Evolutionary conservation across 1,140 invertebrate species (phyloP).

Genomic region (Venturia canescens): DNA sequence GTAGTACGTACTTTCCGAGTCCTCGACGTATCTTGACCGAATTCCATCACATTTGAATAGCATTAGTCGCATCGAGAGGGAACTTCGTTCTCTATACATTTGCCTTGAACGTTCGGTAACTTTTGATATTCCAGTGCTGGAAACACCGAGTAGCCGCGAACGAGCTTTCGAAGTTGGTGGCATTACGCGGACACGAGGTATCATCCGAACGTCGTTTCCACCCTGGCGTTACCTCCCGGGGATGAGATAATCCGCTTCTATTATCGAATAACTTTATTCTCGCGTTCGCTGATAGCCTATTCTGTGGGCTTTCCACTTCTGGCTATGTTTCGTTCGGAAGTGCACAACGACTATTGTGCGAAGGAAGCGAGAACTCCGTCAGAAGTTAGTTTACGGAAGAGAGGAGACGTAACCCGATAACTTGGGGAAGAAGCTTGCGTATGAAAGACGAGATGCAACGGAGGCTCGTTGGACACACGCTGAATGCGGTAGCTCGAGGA

Average conservation of each 20-base stretch:
- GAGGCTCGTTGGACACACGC: constrained; percentile 1
- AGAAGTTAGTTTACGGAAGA: constrained; percentile 34
- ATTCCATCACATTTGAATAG: no score
- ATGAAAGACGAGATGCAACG: constrained; percentile 19
- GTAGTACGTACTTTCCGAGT: no score
- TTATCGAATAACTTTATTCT: constrained; percentile 22
- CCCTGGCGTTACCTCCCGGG: constrained; percentile 10
- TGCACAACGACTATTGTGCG: background rate
- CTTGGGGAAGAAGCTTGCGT: constrained; percentile 34
- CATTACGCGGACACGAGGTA: background rate
- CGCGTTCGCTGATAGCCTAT: background rate
- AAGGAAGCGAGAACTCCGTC: background rate
- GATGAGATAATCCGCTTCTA: background rate
- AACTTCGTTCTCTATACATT: no score
- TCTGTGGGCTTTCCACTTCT: no score
- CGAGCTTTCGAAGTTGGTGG: background rate
- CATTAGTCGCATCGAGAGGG: no score
- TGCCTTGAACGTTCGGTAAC: background rate
- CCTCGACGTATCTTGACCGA: no score
- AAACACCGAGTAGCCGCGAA: background rate
- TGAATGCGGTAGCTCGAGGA: constrained; percentile 24
- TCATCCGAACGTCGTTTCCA: constrained; percentile 5
- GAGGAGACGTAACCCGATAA: constrained; percentile 33
- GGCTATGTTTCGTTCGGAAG: background rate
- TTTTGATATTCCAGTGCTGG: background rate